A percentile compares a stretch with the other conserved stretches of the same genome.
phyloP scores from a whole-genome alignment of 2,113 vertebrate species.

The Pantherophis guttatus region DNA sequence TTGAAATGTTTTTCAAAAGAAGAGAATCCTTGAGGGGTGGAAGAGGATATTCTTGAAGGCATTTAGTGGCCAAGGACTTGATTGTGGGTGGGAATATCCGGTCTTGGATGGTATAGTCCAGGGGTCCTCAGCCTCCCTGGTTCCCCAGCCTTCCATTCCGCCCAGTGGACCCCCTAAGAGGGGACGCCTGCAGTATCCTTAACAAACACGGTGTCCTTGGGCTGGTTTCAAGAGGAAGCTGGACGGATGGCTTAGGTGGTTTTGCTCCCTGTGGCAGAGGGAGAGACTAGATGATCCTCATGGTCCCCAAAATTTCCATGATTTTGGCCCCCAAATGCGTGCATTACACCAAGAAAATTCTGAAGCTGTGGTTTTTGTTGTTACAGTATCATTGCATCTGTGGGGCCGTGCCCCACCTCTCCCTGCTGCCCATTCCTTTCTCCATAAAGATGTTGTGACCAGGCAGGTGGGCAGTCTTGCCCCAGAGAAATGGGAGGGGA shows the following conservation, averaged over 20 bases:
- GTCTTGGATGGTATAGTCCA: neutral
- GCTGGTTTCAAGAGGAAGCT: neutral
- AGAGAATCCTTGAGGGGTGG: neutral
- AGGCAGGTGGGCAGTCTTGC: too few species aligned
- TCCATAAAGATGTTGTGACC: neutral
- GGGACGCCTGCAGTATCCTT: neutral
- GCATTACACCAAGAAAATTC: neutral
- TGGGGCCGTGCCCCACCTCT: neutral
- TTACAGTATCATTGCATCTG: neutral
- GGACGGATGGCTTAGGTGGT: neutral
- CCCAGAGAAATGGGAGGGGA: neutral
- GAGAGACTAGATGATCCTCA: neutral
- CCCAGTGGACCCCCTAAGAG: too few species aligned
- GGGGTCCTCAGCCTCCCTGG: too few species aligned
- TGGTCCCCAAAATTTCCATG: neutral
- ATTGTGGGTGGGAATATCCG: neutral
- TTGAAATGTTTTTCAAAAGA: neutral
- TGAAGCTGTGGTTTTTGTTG: neutral
- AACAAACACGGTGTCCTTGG: neutral
- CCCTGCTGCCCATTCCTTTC: neutral
- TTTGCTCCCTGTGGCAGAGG: neutral
- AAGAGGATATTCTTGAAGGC: neutral
- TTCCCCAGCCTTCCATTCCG: too few species aligned
- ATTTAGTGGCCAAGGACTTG: neutral
- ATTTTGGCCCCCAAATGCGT: neutral